These are phyloP conservation scores for Melanerpes formicivorus DNA, from an alignment of 2,113 vertebrate species.

Conservation along the genomic window DNA sequence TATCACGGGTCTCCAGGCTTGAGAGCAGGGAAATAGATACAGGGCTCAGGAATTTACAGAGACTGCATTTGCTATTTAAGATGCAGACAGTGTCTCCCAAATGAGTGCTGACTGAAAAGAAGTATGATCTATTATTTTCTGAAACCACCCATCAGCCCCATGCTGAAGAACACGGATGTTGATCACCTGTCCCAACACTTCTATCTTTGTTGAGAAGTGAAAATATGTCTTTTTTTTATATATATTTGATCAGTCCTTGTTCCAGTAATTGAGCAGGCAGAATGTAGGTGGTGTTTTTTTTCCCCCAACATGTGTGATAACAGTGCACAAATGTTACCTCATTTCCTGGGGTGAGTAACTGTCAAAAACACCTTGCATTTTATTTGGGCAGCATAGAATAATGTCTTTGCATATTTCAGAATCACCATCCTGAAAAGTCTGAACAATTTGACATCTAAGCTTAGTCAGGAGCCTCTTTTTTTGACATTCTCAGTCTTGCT, in stretches of 20 bases:
- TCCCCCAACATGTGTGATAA: not conserved
- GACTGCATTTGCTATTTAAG: not conserved
- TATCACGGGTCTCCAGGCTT: not conserved
- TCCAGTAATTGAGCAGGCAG: not conserved
- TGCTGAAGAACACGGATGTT: not conserved
- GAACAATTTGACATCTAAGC: not conserved
- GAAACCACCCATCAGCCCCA: not conserved
- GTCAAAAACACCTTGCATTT: not conserved
- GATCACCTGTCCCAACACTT: not conserved
- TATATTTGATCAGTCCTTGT: not conserved
- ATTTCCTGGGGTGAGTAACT: not conserved
- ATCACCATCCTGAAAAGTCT: not conserved
- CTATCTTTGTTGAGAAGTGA: not conserved
- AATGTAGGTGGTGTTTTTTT: not conserved
- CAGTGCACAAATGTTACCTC: not conserved
- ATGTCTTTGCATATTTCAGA: not conserved
- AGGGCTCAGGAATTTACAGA: constrained; percentile 5
- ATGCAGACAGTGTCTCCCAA: constrained; percentile 15
- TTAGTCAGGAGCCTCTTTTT: not conserved
- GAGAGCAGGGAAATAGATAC: constrained; percentile 8
- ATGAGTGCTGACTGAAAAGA: not conserved
- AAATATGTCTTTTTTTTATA: not conserved
- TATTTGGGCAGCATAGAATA: not conserved
- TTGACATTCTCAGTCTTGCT: not conserved
- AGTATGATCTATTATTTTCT: not conserved